Evolutionary conservation across 2,797 vertebrate species (phyloP).

Genomic region (Mionectes olivaceus): DNA sequence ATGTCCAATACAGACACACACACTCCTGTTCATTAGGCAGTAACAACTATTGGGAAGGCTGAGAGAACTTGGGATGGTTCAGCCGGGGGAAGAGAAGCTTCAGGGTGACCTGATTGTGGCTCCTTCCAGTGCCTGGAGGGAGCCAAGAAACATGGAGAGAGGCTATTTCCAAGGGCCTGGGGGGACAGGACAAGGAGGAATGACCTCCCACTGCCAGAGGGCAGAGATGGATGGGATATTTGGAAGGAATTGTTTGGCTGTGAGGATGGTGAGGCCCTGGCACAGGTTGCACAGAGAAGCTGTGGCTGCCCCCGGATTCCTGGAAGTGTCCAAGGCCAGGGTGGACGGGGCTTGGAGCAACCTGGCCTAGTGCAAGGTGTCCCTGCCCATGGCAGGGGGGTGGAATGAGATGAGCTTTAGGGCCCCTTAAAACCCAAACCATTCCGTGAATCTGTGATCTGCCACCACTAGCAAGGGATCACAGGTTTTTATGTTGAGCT

Average conservation of each 20-base stretch:
- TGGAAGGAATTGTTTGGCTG: no score
- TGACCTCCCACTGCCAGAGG: no score
- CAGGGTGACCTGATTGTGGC: no score
- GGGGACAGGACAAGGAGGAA: no score
- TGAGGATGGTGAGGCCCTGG: no score
- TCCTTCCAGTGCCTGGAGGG: no score
- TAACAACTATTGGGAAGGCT: accelerated
- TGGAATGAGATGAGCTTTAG: accelerated
- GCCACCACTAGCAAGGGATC: neutral
- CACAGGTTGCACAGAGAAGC: no score
- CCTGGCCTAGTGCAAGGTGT: accelerated
- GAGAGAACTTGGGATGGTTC: neutral
- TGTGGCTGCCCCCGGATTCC: no score
- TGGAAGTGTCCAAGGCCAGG: neutral
- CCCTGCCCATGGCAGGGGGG: neutral
- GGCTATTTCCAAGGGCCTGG: no score
- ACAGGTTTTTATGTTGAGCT: neutral
- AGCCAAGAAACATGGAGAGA: no score
- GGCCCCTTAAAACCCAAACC: neutral
- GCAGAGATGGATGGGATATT: no score
- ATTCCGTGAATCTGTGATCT: neutral
- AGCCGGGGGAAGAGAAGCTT: neutral
- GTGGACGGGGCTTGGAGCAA: accelerated
- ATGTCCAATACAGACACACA: accelerated
- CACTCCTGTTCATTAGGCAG: neutral